Conservation (phyloP, 2,113 vertebrate genomes). For the Catharus minimus region DNA sequence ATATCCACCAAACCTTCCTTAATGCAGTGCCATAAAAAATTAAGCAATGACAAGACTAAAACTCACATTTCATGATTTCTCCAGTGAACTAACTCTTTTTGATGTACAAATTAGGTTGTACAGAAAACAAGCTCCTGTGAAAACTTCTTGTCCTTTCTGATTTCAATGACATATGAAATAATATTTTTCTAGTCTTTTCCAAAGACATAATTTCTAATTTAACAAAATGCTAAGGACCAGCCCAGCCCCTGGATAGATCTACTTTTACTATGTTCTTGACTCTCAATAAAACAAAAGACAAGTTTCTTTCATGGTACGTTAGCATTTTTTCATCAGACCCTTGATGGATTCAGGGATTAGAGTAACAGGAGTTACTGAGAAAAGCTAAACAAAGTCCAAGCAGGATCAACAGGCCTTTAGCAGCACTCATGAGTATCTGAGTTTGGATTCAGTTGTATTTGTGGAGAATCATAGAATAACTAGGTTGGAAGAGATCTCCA, state of each 20-base stretch:
- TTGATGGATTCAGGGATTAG: not conserved
- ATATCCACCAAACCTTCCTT: conserved; percentile 8
- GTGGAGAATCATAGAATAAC: not conserved
- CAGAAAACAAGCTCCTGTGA: conserved; percentile 30
- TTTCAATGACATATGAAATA: conserved; percentile 9
- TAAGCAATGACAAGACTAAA: not conserved
- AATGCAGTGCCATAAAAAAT: not conserved
- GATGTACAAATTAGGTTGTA: not conserved
- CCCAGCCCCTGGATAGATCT: not conserved
- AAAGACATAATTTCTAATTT: not conserved
- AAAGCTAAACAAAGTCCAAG: not conserved
- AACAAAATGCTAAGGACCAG: not conserved
- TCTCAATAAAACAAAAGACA: not conserved
- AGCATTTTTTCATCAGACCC: not conserved
- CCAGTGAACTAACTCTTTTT: not conserved
- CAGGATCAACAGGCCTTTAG: not conserved
- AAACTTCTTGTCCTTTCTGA: not conserved
- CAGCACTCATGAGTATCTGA: not conserved
- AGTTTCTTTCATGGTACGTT: not conserved
- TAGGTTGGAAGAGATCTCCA: no score
- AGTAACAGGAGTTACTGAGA: not conserved
- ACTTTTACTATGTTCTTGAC: not conserved
- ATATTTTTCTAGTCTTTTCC: not conserved
- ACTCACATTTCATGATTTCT: not conserved
- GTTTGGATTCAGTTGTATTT: not conserved